Percentiles rank a stretch among this genome's conserved stretches.
These are phyloP conservation scores for Dissostichus mawsoni DNA, from an alignment of 2,113 vertebrate species.

Conservation along the genomic window DNA sequence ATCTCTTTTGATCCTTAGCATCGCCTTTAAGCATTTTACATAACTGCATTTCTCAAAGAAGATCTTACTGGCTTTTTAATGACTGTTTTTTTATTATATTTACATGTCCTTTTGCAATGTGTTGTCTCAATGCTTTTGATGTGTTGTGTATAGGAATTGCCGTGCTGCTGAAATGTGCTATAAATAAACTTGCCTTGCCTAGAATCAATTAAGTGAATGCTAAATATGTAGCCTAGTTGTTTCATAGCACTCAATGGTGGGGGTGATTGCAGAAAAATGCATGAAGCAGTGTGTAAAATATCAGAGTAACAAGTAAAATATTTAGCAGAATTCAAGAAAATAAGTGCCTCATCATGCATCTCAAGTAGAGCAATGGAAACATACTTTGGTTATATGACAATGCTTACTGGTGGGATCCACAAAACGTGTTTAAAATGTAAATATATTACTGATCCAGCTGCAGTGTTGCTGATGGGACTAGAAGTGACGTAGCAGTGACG, in stretches of 20 bases:
- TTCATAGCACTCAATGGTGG: not conserved
- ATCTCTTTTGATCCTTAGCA: conserved; percentile 33
- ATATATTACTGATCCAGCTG: not conserved
- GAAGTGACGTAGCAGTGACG: conserved; percentile 26
- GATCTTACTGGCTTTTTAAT: too few species aligned
- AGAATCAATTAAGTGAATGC: not conserved
- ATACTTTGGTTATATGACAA: too few species aligned
- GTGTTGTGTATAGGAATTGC: too few species aligned
- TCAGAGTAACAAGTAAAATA: not conserved
- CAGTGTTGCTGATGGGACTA: not conserved
- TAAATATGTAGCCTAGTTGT: not conserved
- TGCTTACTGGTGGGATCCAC: too few species aligned
- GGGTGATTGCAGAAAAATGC: not conserved
- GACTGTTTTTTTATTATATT: too few species aligned
- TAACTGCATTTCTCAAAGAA: not conserved
- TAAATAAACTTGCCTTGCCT: too few species aligned
- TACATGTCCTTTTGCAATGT: too few species aligned
- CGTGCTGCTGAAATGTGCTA: too few species aligned
- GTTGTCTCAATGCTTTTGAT: too few species aligned
- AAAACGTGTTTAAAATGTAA: not conserved
- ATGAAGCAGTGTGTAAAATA: not conserved
- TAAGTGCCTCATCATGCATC: not conserved
- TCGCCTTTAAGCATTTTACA: not conserved
- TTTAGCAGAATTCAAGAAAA: not conserved
- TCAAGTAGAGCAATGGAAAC: not conserved